Evolutionary conservation across 2,797 vertebrate species (phyloP), one percentile per base, ranked within the genome.

Genomic region (Tapera naevia): DNA sequence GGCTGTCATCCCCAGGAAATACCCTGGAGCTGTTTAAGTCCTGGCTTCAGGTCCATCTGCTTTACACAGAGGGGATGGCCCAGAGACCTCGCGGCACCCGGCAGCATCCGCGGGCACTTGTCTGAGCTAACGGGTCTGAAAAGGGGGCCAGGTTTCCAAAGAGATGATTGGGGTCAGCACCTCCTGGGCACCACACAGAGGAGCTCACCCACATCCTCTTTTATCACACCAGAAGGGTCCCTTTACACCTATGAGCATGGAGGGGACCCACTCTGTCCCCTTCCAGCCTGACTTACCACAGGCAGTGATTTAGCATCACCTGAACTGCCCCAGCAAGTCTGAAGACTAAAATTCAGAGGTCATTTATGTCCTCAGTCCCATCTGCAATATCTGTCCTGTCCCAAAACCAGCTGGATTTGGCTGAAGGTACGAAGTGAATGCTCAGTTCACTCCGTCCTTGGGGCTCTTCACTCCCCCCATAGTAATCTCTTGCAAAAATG

Each of bases 41-140:
- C 16, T 10, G 1, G 30, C 24, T 54, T 15, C 0, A 1, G 72
- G 60, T 45, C n/a, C 33, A 33, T 13, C 41, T 2, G 11, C 46
- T 28, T 35, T 61, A 75, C 71, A 27, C n/a, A 39, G 48, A 30
- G 37, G 46, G 48, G 41, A 33, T 22, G 37, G 56, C 3, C 4
- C 56, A 41, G 74, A 60, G 50, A 35, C 13, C 3, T 0, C 4
- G 2, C 1, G 6, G 61, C 45, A 58, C 10, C 37, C 6, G 0
- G 62, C 65, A 84, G 72, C 75, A 57, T 22, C 74, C 14, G 3
- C 23, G 4, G n/a, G 35, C 33, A 14, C 41, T 46, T 1, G 0
- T 25, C 65, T 6, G 37, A 53, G 80, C 45, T n/a, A 54, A 61
- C 1, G 1, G 33, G 32, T 25, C 33, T 66, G 51, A 9, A 56